Conservation (phyloP, 2,113 vertebrate genomes). For the Eira barbara region DNA sequence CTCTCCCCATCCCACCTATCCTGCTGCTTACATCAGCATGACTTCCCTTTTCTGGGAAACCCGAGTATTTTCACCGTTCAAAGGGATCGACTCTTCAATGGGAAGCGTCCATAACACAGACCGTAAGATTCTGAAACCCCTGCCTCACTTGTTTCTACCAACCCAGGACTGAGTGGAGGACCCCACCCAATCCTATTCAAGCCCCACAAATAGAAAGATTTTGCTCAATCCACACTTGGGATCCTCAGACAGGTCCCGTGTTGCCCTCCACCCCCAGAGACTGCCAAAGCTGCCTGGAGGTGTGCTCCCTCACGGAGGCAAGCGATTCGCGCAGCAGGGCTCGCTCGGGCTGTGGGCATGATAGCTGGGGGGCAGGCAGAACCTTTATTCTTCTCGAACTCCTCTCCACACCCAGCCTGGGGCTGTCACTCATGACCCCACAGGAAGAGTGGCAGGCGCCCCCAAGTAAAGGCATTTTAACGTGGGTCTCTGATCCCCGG, state of each 20-base stretch:
- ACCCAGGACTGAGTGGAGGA: not conserved
- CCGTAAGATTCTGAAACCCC: not conserved
- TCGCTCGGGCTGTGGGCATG: not conserved
- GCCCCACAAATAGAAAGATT: not conserved
- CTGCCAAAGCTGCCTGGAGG: not conserved
- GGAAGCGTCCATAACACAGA: not conserved
- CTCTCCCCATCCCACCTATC: not conserved
- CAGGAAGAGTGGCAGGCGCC: not conserved
- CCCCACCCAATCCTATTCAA: not conserved
- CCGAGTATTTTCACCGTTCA: not conserved
- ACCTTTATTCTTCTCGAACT: not conserved
- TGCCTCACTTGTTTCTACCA: not conserved
- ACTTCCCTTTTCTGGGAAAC: not conserved
- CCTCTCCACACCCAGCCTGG: not conserved
- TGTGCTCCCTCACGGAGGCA: not conserved
- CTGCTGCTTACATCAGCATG: not conserved
- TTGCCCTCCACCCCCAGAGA: not conserved
- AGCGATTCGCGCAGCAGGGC: not conserved
- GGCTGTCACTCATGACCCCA: not conserved
- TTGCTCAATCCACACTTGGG: not conserved
- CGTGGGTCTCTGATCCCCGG: not conserved
- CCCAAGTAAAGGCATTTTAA: not conserved
- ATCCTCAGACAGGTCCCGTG: not conserved
- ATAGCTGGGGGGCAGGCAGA: not conserved
- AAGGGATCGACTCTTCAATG: not conserved